Conservation (phyloP, 2,113 vertebrate genomes). For the Serinus canaria region DNA sequence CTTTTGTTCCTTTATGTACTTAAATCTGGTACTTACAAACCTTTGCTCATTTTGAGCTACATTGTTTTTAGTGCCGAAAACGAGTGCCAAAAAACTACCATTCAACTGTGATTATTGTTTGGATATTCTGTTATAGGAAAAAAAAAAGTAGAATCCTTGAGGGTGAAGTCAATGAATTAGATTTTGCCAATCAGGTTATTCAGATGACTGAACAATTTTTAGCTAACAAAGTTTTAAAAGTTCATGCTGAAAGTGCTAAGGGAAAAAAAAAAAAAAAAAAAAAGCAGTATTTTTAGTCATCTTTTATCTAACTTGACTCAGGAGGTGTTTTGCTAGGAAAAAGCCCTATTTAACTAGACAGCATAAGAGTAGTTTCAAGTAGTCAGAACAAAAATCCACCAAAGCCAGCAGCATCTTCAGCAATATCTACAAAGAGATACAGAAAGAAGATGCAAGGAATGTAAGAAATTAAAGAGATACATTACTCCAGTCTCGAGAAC, state of each 20-base stretch:
- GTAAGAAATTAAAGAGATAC: not conserved
- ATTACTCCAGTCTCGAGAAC: not conserved
- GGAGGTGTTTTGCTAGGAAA: not conserved
- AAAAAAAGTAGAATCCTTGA: not conserved
- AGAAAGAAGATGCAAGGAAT: not conserved
- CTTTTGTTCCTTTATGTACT: not conserved
- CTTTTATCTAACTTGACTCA: not conserved
- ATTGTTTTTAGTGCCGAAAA: not conserved
- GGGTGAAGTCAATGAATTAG: not conserved
- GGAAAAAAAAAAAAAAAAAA: rapidly evolving
- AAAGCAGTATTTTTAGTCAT: not conserved
- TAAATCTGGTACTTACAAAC: not conserved
- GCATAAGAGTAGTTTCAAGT: not conserved
- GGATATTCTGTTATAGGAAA: not conserved
- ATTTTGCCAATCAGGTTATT: not conserved
- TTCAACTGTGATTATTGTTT: not conserved
- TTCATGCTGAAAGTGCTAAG: not conserved
- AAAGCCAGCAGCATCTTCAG: not conserved
- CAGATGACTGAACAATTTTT: not conserved
- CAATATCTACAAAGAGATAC: not conserved
- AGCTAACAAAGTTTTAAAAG: not conserved
- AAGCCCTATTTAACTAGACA: not conserved
- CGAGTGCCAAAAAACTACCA: not conserved
- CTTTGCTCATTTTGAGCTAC: not conserved
- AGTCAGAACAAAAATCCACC: not conserved